Evolutionary conservation across 2,113 vertebrate species (phyloP).

Genomic region (Gobius niger): DNA sequence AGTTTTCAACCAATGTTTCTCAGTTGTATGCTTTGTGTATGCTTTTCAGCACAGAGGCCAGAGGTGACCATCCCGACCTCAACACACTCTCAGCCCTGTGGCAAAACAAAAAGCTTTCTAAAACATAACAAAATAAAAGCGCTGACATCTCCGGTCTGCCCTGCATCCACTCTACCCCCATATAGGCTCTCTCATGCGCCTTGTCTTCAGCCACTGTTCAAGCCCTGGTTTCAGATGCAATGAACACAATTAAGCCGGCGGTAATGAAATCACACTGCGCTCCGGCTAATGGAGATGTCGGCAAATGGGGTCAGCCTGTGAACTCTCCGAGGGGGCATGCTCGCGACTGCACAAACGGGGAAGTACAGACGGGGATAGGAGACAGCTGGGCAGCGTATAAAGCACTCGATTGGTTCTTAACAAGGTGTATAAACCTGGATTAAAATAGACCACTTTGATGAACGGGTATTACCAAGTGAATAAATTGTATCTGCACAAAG

Average conservation of each 20-base stretch:
- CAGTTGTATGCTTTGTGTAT: conserved; percentile 11
- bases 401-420: conserved; percentile 3
- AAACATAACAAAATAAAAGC: conserved; percentile 74
- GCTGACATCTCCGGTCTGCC: conserved; percentile 70
- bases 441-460: conserved; percentile 38
- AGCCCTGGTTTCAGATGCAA: conserved; percentile 53
- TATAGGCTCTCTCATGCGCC: conserved; percentile 18
- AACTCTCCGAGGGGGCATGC: conserved; percentile 13
- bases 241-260: conserved; percentile 66
- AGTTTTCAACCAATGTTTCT: not conserved
- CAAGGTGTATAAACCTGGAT: conserved; percentile 16
- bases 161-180: conserved; percentile 23
- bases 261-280: conserved; percentile 74
- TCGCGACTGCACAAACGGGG: not conserved
- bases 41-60: conserved; percentile 34
- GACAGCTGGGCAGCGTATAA: conserved; percentile 2
- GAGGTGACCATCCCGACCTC: conserved; percentile 43
- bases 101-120: conserved; percentile 66
- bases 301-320: conserved; percentile 58
- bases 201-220: conserved; percentile 49
- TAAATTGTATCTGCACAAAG: conserved; percentile 31
- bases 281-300: conserved; percentile 68
- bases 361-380: not conserved
- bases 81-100: conserved; percentile 45
- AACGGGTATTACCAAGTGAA: conserved; percentile 49